Percentiles rank a stretch among this genome's conserved stretches.
Conservation (phyloP, 92 coral and sea anemone species). For the Micromussa lordhowensis region DNA sequence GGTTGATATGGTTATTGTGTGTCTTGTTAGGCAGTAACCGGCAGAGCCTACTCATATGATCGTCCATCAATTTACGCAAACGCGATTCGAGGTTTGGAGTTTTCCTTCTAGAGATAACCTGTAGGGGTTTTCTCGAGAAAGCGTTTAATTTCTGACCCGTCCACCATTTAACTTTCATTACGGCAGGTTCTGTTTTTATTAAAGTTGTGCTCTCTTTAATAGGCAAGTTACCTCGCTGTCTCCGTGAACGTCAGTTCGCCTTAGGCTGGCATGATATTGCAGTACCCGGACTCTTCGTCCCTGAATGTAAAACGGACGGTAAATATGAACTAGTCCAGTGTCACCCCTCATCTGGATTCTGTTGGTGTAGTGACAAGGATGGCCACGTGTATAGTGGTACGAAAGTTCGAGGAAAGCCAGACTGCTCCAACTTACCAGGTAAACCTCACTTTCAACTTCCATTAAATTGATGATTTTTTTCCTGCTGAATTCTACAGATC, state of each 20-base stretch:
- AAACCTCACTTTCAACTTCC: not conserved
- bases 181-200: not conserved
- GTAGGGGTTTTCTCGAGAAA: not conserved
- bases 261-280: conserved; percentile 84
- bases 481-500: too few species aligned
- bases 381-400: conserved; percentile 74
- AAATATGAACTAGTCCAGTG: conserved; percentile 81
- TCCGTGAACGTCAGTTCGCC: conserved; percentile 81
- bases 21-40: not conserved
- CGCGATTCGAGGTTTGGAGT: not conserved
- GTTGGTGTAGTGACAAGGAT: conserved; percentile 86
- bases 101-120: not conserved
- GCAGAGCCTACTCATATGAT: not conserved
- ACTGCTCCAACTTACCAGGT: conserved; percentile 60
- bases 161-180: not conserved
- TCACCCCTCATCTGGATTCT: conserved; percentile 64
- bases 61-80: not conserved
- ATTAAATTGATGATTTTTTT: not conserved
- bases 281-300: conserved; percentile 72
- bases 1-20: not conserved
- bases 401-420: conserved; percentile 78
- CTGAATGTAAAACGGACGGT: conserved; percentile 85
- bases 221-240: conserved; percentile 65
- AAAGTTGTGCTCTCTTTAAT: not conserved
- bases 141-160: not conserved